Evolutionary conservation across 2,797 vertebrate species (phyloP).

Genomic region (Pagetopsis macropterus): DNA sequence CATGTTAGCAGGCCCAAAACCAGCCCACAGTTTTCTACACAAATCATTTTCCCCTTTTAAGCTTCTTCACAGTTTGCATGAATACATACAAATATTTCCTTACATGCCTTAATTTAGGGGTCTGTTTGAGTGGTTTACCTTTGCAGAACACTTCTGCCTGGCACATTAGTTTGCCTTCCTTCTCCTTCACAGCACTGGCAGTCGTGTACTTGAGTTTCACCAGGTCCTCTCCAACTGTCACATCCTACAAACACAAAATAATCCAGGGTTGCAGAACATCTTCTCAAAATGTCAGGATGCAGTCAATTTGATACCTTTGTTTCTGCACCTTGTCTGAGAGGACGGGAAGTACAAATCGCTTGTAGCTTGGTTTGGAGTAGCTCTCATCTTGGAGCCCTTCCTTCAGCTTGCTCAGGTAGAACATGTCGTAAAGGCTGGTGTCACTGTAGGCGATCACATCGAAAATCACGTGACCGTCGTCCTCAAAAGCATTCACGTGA

Average conservation of each 20-base stretch:
- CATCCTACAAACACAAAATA: conserved; percentile 70
- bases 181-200: conserved; percentile 89
- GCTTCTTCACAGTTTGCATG: too few relatives aligned
- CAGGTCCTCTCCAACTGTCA: conserved; percentile 85
- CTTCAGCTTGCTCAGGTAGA: conserved; percentile 89
- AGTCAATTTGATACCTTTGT: background rate
- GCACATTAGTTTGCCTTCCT: conserved; percentile 88
- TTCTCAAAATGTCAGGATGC: background rate
- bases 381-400: conserved; percentile 34
- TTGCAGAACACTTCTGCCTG: conserved; percentile 86
- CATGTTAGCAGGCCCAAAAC: too few relatives aligned
- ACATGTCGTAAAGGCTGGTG: conserved; percentile 90
- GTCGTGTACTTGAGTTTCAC: conserved; percentile 84
- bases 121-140: conserved; percentile 79
- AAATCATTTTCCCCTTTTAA: too few relatives aligned
- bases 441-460: conserved; percentile 90
- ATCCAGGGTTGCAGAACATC: background rate
- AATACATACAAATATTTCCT: too few relatives aligned
- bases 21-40: too few relatives aligned
- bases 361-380: conserved; percentile 80
- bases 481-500: conserved; percentile 94
- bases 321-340: conserved; percentile 84
- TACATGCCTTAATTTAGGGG: background rate
- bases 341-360: conserved; percentile 89
- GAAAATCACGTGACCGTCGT: conserved; percentile 87